These are phyloP conservation scores for Syngnathus acus DNA, from an alignment of 2,797 vertebrate species.

Conservation along the genomic window DNA sequence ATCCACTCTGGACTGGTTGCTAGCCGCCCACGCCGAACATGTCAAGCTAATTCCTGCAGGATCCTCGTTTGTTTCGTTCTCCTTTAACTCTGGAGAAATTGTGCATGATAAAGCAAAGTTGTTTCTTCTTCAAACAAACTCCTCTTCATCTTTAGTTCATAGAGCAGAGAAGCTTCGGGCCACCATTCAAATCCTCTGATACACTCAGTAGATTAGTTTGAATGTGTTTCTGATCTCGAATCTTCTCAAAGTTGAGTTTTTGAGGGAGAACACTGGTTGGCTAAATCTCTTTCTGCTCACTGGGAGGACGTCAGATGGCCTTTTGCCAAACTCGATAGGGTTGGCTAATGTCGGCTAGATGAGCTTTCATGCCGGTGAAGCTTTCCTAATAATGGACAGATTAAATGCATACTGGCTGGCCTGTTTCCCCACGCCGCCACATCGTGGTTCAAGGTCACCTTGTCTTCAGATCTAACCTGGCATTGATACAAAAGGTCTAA, in stretches of 20 bases:
- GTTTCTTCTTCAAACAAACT: slow-evolving; percentile 24
- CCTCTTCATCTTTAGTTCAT: slow-evolving; percentile 32
- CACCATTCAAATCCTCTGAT: slow-evolving; percentile 50
- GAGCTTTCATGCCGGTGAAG: background rate
- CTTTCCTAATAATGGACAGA: slow-evolving; percentile 9
- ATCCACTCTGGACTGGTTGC: no score
- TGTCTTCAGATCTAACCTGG: slow-evolving; percentile 1
- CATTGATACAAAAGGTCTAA: background rate
- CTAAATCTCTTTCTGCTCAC: background rate
- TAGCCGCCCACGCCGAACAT: slow-evolving; percentile 9
- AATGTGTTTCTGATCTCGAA: slow-evolving; percentile 41
- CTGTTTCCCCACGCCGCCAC: background rate
- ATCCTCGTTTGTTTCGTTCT: background rate
- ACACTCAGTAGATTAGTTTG: slow-evolving; percentile 51
- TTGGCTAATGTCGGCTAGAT: background rate
- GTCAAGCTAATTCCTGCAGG: slow-evolving; percentile 6
- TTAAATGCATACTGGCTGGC: slow-evolving; percentile 8
- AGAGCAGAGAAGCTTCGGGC: slow-evolving; percentile 38
- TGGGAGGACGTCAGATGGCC: background rate
- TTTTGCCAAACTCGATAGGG: background rate
- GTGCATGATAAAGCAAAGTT: slow-evolving; percentile 11
- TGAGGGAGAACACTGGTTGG: background rate
- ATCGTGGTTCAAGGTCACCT: slow-evolving; percentile 16
- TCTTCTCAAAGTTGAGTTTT: slow-evolving; percentile 10
- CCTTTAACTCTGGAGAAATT: slow-evolving; percentile 3